phyloP scores from a whole-genome alignment of 2,113 vertebrate genomes.

The Cervus canadensis region DNA sequence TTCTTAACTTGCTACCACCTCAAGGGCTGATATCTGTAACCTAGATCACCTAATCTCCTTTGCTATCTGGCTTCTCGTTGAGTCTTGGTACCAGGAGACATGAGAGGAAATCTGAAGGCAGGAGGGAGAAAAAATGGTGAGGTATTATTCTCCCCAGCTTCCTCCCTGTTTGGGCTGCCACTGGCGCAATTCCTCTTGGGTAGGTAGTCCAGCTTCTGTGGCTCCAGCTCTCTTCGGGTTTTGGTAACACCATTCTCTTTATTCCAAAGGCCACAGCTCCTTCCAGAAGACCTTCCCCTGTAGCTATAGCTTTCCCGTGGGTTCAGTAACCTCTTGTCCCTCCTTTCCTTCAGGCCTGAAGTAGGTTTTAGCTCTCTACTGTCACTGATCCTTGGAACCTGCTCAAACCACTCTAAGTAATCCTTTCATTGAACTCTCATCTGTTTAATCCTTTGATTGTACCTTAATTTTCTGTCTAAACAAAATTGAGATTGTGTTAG shows the following conservation, averaged over 20 bases:
- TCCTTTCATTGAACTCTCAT: not conserved
- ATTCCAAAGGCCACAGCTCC: not conserved
- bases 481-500: not conserved
- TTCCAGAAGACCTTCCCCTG: not conserved
- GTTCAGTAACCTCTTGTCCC: not conserved
- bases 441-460: not conserved
- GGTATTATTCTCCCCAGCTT: not conserved
- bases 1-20: not conserved
- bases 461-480: not conserved
- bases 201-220: not conserved
- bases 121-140: not conserved
- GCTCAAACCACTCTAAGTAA: not conserved
- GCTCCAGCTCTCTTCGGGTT: not conserved
- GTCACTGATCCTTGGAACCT: not conserved
- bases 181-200: fast-evolving
- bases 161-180: not conserved
- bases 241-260: not conserved
- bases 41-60: not conserved
- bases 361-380: not conserved
- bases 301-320: not conserved
- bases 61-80: not conserved
- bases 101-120: not conserved
- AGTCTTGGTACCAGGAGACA: not conserved
- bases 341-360: not conserved
- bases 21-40: not conserved